A percentile compares a stretch with the other conserved stretches of the same genome.
Conservation (phyloP, 2,113 vertebrate species). For the Serinus canaria region DNA sequence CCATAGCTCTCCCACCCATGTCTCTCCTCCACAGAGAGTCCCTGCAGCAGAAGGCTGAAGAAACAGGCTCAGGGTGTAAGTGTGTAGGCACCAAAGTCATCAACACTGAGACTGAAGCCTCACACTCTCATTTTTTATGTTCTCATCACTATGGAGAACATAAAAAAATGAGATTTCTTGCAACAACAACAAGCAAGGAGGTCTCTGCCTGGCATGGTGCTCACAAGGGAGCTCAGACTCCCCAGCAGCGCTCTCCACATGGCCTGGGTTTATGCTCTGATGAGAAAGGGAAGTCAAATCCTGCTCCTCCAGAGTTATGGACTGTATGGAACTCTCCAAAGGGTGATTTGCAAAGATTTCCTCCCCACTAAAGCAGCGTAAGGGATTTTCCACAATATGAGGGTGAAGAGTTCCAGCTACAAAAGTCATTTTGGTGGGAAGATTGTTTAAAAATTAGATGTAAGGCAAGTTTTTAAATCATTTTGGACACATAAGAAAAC, state of each 20-base stretch:
- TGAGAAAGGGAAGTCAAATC: not conserved
- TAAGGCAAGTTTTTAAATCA: not conserved
- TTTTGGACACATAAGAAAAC: slow-evolving; percentile 47
- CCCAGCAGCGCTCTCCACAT: accelerated
- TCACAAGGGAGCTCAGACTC: not conserved
- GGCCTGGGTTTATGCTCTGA: not conserved
- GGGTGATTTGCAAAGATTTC: not conserved
- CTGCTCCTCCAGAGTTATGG: not conserved
- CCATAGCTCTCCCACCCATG: not conserved
- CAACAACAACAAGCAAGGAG: not conserved
- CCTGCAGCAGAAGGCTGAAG: not conserved
- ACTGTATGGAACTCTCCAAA: not conserved
- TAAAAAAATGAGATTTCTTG: not conserved
- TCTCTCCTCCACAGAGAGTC: not conserved
- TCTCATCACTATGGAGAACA: not conserved
- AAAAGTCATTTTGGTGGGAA: not conserved
- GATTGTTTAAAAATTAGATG: not conserved
- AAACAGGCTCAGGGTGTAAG: not conserved
- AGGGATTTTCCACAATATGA: not conserved
- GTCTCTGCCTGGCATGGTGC: not conserved
- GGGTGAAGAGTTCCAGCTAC: not conserved
- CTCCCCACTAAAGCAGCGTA: not conserved
- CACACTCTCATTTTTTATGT: not conserved
- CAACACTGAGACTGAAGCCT: not conserved
- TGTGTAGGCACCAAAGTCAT: not conserved